phyloP scores from a whole-genome alignment of 2,888 invertebrate species.

The Actias luna region DNA sequence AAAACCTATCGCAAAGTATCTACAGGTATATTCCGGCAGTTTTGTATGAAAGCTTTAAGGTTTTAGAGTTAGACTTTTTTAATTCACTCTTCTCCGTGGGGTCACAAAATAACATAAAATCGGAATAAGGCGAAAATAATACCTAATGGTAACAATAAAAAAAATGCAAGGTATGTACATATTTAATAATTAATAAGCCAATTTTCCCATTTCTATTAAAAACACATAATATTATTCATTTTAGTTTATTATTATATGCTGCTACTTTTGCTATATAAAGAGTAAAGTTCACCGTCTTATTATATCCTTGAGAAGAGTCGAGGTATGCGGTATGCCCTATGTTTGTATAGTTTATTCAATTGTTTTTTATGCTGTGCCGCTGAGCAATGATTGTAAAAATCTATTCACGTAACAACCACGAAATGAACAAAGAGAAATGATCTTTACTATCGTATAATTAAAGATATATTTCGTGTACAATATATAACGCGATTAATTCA shows the following conservation, averaged over 20 bases:
- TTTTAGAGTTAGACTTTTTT: too few relatives aligned
- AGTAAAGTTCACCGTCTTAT: conserved; percentile 35
- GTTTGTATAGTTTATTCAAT: conserved; percentile 63
- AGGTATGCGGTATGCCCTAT: conserved; percentile 59
- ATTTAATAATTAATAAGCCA: too few relatives aligned
- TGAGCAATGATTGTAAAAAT: conserved; percentile 10
- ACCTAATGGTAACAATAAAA: too few relatives aligned
- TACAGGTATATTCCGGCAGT: too few relatives aligned
- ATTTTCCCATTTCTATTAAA: neutral
- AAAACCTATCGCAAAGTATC: too few relatives aligned
- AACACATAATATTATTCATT: conserved; percentile 1
- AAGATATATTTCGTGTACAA: neutral
- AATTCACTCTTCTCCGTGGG: too few relatives aligned
- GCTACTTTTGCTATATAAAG: conserved; percentile 37
- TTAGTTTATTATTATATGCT: conserved; percentile 10
- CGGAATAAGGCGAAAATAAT: too few relatives aligned
- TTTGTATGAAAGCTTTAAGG: too few relatives aligned
- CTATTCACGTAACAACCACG: conserved; percentile 12
- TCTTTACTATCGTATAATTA: neutral
- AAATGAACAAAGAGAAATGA: neutral
- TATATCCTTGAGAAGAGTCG: conserved; percentile 38
- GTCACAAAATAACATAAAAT: too few relatives aligned
- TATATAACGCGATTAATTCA: neutral
- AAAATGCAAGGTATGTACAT: too few relatives aligned
- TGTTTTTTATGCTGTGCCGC: conserved; percentile 58